A percentile compares a stretch with the other conserved stretches of the same genome.
Conservation (phyloP, 2,888 invertebrate species). For the Microctonus aethiopoides region DNA sequence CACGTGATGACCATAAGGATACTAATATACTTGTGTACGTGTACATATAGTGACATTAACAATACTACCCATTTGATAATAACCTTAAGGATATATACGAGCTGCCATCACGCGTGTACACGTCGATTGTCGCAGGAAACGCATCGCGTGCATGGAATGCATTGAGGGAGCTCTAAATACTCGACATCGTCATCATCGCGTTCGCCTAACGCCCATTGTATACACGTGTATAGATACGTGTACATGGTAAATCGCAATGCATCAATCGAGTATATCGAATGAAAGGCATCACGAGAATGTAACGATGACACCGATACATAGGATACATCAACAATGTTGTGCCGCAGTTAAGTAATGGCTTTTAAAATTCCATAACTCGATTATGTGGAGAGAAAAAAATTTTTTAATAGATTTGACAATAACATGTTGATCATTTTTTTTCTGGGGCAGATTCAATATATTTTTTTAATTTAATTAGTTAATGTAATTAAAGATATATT, state of each 20-base stretch:
- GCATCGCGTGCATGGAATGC: conserved; percentile 40
- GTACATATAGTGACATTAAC: conserved; percentile 6
- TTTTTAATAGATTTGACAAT: no score
- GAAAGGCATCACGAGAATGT: conserved; percentile 15
- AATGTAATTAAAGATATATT: no score
- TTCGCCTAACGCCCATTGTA: conserved; percentile 2
- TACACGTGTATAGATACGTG: conserved; percentile 10
- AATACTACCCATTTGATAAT: conserved; percentile 40
- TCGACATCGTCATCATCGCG: conserved; percentile 20
- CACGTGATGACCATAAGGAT: conserved; percentile 11
- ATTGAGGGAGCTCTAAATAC: conserved; percentile 29
- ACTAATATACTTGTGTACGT: not conserved
- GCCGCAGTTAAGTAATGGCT: no score
- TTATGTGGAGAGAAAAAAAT: no score
- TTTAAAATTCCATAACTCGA: conserved; percentile 10
- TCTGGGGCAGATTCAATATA: no score
- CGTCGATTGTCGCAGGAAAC: conserved; percentile 43
- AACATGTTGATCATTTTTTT: no score
- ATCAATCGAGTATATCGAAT: not conserved
- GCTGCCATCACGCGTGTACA: conserved; percentile 42
- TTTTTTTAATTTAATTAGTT: no score
- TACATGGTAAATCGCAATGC: conserved; percentile 25
- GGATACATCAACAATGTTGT: conserved; percentile 14
- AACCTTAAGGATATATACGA: conserved; percentile 40
- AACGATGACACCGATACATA: conserved; percentile 13